Evolutionary conservation across 2,888 invertebrate genomes (phyloP).

Genomic region (Leuctra nigra): DNA sequence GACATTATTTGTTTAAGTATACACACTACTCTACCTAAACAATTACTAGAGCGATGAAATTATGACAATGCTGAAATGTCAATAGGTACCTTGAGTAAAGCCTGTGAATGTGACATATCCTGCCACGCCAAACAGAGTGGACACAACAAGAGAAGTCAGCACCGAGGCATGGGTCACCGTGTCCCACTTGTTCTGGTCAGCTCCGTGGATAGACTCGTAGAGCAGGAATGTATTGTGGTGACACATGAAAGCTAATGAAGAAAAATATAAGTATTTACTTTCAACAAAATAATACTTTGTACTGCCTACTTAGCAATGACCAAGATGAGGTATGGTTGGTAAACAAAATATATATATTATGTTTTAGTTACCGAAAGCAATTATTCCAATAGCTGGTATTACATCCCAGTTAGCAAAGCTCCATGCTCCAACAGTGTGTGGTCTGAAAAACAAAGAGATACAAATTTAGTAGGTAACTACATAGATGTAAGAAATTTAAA

Average conservation of each 20-base stretch:
- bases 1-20: too few relatives aligned
- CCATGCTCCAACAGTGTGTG: slow-evolving; percentile 59
- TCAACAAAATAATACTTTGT: not conserved
- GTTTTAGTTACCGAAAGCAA: slow-evolving; percentile 82
- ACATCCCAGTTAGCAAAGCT: slow-evolving; percentile 64
- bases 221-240: slow-evolving; percentile 83
- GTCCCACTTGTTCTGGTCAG: slow-evolving; percentile 69
- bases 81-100: slow-evolving; percentile 62
- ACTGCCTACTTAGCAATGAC: too few relatives aligned
- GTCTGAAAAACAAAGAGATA: slow-evolving; percentile 44
- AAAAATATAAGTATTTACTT: not conserved
- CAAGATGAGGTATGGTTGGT: not conserved
- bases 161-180: slow-evolving; percentile 74
- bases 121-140: slow-evolving; percentile 65
- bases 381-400: slow-evolving; percentile 73
- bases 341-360: slow-evolving; percentile 35
- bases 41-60: too few relatives aligned
- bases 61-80: not conserved
- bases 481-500: not conserved
- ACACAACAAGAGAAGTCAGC: slow-evolving; percentile 61
- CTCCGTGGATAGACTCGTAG: slow-evolving; percentile 70
- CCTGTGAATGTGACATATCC: slow-evolving; percentile 78
- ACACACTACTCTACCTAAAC: too few relatives aligned
- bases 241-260: slow-evolving; percentile 72
- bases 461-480: slow-evolving; percentile 9